These are phyloP conservation scores for Phylloscopus collybita DNA, from an alignment of 2,797 vertebrate genomes.

Conservation along the genomic window DNA sequence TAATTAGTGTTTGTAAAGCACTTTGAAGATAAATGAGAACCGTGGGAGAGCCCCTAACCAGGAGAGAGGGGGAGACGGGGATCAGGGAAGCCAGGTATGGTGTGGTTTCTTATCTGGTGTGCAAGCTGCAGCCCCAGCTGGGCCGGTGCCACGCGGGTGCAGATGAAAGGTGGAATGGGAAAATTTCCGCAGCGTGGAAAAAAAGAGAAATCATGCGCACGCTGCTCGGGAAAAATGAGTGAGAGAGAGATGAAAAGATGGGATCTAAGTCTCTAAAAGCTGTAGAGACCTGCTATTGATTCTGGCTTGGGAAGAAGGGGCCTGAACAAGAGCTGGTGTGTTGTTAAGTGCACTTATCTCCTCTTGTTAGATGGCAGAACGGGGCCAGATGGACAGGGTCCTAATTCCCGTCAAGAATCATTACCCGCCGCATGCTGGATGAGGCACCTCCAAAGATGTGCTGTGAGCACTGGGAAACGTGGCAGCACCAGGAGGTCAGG, in stretches of 20 bases:
- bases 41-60: neutral
- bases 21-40: constrained; percentile 8
- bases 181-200: neutral
- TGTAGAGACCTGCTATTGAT: constrained; percentile 44
- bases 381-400: neutral
- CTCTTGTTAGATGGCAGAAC: constrained; percentile 10
- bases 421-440: neutral
- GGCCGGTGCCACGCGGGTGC: neutral
- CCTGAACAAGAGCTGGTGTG: constrained; percentile 15
- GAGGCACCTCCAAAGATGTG: neutral
- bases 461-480: neutral
- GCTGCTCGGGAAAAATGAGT: constrained; percentile 14
- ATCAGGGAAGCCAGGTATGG: neutral
- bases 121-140: constrained; percentile 22
- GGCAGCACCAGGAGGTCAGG: fast-evolving
- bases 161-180: neutral
- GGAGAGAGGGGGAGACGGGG: neutral
- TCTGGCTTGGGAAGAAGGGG: constrained; percentile 53
- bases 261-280: constrained; percentile 63
- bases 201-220: neutral
- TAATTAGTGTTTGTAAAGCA: constrained; percentile 42
- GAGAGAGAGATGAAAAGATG: constrained; percentile 10
- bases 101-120: neutral
- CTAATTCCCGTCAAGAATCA: constrained; percentile 18
- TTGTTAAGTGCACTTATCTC: constrained; percentile 27